These are phyloP conservation scores for Amblyteles armatorius DNA, from an alignment of 2,888 invertebrate species.

Conservation along the genomic window DNA sequence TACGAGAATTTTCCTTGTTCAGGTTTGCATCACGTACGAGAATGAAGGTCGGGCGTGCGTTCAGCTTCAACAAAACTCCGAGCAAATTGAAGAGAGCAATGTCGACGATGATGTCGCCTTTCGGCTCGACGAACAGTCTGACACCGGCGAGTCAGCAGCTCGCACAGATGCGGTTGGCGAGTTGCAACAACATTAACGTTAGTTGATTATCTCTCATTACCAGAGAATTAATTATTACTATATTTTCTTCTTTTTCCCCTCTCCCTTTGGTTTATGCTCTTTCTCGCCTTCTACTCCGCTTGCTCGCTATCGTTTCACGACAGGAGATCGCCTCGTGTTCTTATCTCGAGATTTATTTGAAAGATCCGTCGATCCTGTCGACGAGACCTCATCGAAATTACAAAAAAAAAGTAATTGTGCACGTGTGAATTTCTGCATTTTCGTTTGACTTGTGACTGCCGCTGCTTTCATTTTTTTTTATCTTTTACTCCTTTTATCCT, in stretches of 20 bases:
- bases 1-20: constrained; percentile 66
- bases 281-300: constrained; percentile 60
- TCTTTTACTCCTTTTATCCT: constrained; percentile 4
- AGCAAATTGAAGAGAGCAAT: constrained; percentile 97
- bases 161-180: constrained; percentile 94
- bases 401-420: constrained; percentile 18
- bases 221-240: constrained; percentile 44
- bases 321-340: constrained; percentile 67
- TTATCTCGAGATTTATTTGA: constrained; percentile 11
- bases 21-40: constrained; percentile 92
- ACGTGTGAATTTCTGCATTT: constrained; percentile 29
- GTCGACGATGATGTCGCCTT: constrained; percentile 97
- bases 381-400: constrained; percentile 1
- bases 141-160: constrained; percentile 92
- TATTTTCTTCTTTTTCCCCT: constrained; percentile 52
- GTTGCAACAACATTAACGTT: constrained; percentile 94
- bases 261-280: constrained; percentile 44
- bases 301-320: constrained; percentile 70
- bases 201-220: constrained; percentile 83
- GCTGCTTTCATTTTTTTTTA: constrained; percentile 49
- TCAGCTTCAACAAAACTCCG: constrained; percentile 98
- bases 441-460: constrained; percentile 32
- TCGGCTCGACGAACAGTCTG: constrained; percentile 93
- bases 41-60: constrained; percentile 96
- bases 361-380: constrained; percentile 8